These are phyloP conservation scores for Drosophila sproati DNA, from an alignment of 1,140 invertebrate genomes.

Conservation along the genomic window DNA sequence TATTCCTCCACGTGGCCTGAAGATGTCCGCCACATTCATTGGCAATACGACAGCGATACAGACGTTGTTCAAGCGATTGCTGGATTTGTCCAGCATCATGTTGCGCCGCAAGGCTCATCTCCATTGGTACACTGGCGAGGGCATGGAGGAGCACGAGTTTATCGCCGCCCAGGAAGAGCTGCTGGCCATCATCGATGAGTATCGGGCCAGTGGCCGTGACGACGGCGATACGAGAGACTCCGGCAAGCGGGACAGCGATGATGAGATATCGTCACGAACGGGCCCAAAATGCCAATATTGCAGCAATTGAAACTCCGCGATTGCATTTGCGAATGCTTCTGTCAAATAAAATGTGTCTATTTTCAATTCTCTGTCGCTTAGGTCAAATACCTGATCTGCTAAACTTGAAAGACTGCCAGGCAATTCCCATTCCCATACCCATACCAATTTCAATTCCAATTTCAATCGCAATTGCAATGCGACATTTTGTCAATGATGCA, in stretches of 20 bases:
- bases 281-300: conserved; percentile 43
- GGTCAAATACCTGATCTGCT: conserved; percentile 64
- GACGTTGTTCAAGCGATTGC: conserved; percentile 91
- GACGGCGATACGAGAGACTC: conserved; percentile 10
- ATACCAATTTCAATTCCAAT: neutral
- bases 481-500: conserved; percentile 38
- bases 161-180: conserved; percentile 88
- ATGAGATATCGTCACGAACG: conserved; percentile 10
- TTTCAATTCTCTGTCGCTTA: conserved; percentile 45
- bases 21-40: conserved; percentile 90
- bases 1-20: conserved; percentile 88
- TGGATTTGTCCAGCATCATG: conserved; percentile 90
- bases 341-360: conserved; percentile 33
- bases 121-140: conserved; percentile 90
- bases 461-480: neutral
- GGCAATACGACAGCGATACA: conserved; percentile 91
- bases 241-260: neutral
- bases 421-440: neutral
- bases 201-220: conserved; percentile 51
- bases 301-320: neutral
- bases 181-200: conserved; percentile 77
- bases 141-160: conserved; percentile 93
- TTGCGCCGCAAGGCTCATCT: conserved; percentile 95
- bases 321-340: neutral
- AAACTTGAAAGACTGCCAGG: conserved; percentile 54